Conservation (phyloP, 2,113 vertebrate species). For the Chamaetylas fuelleborni region DNA sequence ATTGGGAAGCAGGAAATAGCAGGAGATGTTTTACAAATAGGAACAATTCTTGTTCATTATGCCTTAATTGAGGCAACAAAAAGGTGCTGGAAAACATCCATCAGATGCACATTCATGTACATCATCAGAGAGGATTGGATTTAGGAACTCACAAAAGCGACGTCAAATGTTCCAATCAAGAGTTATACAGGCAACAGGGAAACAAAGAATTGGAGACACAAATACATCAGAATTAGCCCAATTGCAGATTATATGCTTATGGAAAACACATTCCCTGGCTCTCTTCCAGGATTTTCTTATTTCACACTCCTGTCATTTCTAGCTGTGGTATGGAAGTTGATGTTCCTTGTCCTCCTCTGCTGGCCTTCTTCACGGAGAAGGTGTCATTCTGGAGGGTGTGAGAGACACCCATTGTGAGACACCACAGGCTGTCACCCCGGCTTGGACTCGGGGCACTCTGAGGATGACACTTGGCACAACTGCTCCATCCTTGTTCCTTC, state of each 20-base stretch:
- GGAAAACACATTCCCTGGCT: constrained; percentile 67
- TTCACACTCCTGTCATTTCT: constrained; percentile 23
- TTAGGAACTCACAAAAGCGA: constrained; percentile 75
- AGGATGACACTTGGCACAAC: neutral
- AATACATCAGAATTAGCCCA: constrained; percentile 77
- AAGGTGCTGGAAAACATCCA: constrained; percentile 81
- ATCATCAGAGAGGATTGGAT: constrained; percentile 73
- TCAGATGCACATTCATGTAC: constrained; percentile 75
- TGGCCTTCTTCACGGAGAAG: neutral
- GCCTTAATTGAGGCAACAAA: constrained; percentile 80
- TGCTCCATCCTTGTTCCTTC: neutral
- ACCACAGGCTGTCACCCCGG: neutral
- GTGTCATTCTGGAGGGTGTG: neutral
- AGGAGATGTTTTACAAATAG: constrained; percentile 78
- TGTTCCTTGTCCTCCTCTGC: neutral
- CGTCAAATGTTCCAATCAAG: constrained; percentile 76
- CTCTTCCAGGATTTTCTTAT: constrained; percentile 51
- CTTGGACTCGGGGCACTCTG: neutral
- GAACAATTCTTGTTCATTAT: constrained; percentile 83
- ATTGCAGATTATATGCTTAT: constrained; percentile 72
- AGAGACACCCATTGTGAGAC: neutral
- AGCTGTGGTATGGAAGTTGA: neutral
- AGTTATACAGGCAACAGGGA: constrained; percentile 72
- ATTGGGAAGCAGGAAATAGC: constrained; percentile 70
- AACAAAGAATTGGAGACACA: constrained; percentile 72